Evolutionary conservation across 2,797 vertebrate species (phyloP).

Genomic region (Chelmon rostratus): DNA sequence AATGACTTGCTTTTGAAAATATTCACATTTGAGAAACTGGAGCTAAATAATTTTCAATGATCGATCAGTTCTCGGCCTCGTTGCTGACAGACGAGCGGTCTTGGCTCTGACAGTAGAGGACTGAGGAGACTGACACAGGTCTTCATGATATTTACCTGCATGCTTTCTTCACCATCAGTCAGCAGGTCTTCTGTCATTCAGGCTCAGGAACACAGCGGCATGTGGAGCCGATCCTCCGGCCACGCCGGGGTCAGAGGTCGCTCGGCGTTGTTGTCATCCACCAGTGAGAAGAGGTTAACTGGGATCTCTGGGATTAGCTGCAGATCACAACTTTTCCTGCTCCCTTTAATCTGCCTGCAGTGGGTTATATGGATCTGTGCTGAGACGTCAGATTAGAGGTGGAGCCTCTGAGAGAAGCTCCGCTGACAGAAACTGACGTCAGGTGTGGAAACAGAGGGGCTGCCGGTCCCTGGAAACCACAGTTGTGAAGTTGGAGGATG

Average conservation of each 20-base stretch:
- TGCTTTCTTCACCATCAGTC: no score
- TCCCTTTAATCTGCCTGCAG: slow-evolving; percentile 28
- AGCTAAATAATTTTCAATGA: neutral
- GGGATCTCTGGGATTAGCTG: slow-evolving; percentile 33
- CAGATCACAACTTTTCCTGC: slow-evolving; percentile 15
- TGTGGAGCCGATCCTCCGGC: neutral
- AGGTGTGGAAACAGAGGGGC: no score
- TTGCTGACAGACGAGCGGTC: no score
- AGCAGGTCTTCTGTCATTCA: neutral
- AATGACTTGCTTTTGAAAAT: no score
- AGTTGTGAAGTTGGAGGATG: no score
- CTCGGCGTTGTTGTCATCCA: neutral
- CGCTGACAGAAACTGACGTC: neutral
- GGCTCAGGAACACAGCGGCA: neutral
- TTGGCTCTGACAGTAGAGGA: no score
- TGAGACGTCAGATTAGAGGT: slow-evolving; percentile 6
- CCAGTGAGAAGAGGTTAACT: slow-evolving; percentile 26
- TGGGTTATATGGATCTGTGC: neutral
- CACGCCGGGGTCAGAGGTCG: slow-evolving; percentile 29
- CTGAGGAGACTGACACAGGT: no score
- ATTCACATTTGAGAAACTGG: neutral
- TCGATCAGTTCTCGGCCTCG: no score
- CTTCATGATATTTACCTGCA: no score
- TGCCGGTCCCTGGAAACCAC: no score
- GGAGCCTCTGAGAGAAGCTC: neutral